These are phyloP conservation scores for Aphidoletes aphidimyza DNA, from an alignment of 2,888 invertebrate species.

Conservation along the genomic window DNA sequence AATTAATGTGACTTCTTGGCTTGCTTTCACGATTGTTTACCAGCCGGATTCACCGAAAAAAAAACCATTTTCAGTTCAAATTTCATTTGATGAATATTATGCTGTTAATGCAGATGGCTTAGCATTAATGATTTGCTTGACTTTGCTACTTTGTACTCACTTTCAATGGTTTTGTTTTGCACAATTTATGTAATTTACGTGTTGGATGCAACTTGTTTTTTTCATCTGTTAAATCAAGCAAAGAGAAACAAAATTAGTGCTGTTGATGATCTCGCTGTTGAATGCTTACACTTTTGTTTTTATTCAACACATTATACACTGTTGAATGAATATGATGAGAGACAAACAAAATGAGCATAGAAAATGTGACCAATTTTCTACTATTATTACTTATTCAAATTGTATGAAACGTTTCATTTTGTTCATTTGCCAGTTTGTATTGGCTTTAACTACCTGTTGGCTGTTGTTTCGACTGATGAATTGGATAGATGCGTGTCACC, in stretches of 20 bases:
- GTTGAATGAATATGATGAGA: too few relatives aligned
- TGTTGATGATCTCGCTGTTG: background rate
- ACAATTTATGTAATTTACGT: background rate
- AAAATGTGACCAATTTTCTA: background rate
- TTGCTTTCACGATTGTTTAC: constrained; percentile 34
- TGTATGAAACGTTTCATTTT: background rate
- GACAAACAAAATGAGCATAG: too few relatives aligned
- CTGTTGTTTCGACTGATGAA: background rate
- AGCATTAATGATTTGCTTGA: too few relatives aligned
- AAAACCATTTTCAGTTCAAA: background rate
- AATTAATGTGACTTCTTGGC: constrained; percentile 16
- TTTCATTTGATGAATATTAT: background rate
- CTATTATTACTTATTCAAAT: background rate
- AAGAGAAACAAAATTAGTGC: background rate
- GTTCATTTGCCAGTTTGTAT: background rate
- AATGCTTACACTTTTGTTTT: background rate
- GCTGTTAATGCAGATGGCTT: background rate
- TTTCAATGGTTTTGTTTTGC: background rate
- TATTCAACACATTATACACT: too few relatives aligned
- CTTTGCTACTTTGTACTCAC: background rate
- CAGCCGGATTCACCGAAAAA: background rate
- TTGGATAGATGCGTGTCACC: background rate
- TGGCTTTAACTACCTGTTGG: too few relatives aligned
- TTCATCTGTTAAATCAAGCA: background rate
- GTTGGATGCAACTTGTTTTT: background rate